phyloP scores from a whole-genome alignment of 2,797 vertebrate species.

The Eospalax fontanierii region DNA sequence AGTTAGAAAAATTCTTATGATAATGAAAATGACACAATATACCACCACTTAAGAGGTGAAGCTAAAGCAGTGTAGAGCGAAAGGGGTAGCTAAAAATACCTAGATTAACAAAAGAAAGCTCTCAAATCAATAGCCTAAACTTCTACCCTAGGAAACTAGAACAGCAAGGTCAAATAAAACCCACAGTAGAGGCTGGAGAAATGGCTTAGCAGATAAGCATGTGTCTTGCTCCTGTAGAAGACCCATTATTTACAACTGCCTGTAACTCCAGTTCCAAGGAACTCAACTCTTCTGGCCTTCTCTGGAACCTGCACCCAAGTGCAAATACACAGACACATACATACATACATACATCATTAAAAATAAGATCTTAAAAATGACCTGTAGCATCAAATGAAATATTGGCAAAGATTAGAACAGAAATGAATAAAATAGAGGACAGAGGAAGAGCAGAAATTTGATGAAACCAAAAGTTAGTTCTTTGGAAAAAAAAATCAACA shows the following conservation, averaged over 20 bases:
- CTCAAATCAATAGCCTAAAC: neutral
- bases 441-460: no score
- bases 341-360: neutral
- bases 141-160: neutral
- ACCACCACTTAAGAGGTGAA: neutral
- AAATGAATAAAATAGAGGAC: neutral
- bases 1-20: neutral
- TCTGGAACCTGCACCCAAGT: neutral
- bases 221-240: neutral
- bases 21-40: neutral
- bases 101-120: neutral
- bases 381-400: neutral
- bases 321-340: neutral
- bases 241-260: neutral
- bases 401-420: neutral
- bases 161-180: neutral
- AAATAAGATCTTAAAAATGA: neutral
- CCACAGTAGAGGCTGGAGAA: neutral
- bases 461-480: neutral
- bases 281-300: neutral
- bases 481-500: constrained; percentile 13
- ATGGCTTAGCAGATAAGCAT: neutral
- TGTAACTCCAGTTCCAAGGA: neutral
- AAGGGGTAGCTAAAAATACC: neutral
- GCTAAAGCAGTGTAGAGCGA: neutral